These are phyloP conservation scores for Hydrozoanthus gracilis DNA, from an alignment of 92 coral and sea anemone genomes.

Conservation along the genomic window DNA sequence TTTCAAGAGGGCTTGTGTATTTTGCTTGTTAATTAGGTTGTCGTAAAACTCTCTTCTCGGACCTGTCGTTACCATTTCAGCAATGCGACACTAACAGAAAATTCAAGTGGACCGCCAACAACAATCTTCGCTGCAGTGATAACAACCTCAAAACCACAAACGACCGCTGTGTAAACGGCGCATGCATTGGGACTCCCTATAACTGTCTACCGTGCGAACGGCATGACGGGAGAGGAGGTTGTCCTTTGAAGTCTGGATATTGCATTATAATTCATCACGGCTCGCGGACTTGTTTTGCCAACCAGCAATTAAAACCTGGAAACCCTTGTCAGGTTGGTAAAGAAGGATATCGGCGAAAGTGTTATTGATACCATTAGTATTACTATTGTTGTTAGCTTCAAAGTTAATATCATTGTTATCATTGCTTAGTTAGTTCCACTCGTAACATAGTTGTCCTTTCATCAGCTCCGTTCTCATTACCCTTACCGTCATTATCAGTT, in stretches of 20 bases:
- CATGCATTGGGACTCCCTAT: conserved; percentile 79
- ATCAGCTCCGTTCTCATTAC: neutral
- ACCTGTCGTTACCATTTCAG: conserved; percentile 9
- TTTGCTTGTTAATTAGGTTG: no score
- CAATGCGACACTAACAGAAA: conserved; percentile 91
- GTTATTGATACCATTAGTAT: no score
- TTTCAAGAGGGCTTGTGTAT: no score
- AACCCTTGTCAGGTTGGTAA: conserved; percentile 89
- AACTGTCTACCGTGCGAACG: conserved; percentile 79
- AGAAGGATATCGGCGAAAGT: no score
- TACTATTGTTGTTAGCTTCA: no score
- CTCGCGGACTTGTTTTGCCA: conserved; percentile 74
- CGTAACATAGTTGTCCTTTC: neutral
- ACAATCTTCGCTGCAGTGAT: conserved; percentile 85
- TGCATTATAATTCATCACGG: conserved; percentile 76
- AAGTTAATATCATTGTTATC: no score
- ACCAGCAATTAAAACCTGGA: conserved; percentile 76
- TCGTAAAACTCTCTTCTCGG: no score
- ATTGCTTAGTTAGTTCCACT: no score
- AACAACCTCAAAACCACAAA: conserved; percentile 77
- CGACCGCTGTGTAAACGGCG: conserved; percentile 84
- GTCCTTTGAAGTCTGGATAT: conserved; percentile 78
- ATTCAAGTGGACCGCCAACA: conserved; percentile 85
- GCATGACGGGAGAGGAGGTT: conserved; percentile 77
- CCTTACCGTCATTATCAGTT: neutral